phyloP scores from a whole-genome alignment of 2,888 invertebrate genomes.

The Drosophila mimica region DNA sequence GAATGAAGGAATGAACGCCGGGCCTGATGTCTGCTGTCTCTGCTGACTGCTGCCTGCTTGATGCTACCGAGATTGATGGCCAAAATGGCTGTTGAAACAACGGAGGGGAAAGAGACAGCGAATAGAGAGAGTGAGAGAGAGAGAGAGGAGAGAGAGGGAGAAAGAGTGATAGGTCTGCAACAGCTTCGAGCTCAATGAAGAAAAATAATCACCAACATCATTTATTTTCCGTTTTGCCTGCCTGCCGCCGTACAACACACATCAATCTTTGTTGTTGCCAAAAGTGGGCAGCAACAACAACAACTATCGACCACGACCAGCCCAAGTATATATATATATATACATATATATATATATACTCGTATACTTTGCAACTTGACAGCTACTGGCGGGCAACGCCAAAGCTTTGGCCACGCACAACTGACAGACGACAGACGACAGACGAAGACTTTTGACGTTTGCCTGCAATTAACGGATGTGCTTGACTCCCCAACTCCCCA shows the following conservation, averaged over 20 bases:
- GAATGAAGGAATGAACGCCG: constrained; percentile 48
- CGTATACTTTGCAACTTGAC: constrained; percentile 65
- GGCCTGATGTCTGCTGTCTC: constrained; percentile 34
- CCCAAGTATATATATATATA: constrained; percentile 14
- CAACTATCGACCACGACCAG: constrained; percentile 75
- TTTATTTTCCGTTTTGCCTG: constrained; percentile 83
- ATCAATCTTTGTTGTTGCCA: constrained; percentile 83
- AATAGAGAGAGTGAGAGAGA: background rate
- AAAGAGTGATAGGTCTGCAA: constrained; percentile 18
- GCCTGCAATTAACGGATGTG: constrained; percentile 82
- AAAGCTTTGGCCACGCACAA: constrained; percentile 65
- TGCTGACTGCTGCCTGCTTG: constrained; percentile 54
- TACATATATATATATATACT: constrained; percentile 15
- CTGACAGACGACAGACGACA: constrained; percentile 64
- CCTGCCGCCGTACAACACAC: constrained; percentile 77
- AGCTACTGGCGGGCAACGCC: constrained; percentile 70
- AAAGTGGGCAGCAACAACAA: constrained; percentile 61
- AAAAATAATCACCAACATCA: constrained; percentile 84
- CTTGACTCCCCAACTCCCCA: constrained; percentile 17
- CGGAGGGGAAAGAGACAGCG: constrained; percentile 19
- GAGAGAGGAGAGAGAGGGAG: constrained; percentile 13
- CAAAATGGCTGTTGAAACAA: constrained; percentile 79
- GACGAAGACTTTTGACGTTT: constrained; percentile 83
- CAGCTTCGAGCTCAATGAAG: constrained; percentile 80
- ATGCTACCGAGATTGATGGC: constrained; percentile 73